These are phyloP conservation scores for Riparia riparia DNA, from an alignment of 2,113 vertebrate species.

Conservation along the genomic window DNA sequence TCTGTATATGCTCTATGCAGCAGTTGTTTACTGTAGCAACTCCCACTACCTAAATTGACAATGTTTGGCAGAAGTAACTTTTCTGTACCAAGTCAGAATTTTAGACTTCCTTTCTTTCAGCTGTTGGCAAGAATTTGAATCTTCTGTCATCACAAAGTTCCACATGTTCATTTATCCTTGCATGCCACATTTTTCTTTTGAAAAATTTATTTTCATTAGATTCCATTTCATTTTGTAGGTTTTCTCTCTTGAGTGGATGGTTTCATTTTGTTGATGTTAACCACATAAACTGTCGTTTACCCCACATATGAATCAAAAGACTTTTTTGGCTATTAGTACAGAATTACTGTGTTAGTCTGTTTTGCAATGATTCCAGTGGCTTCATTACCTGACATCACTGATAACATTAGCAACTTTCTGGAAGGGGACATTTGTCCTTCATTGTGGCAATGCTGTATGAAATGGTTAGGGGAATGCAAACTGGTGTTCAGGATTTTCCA, in stretches of 20 bases:
- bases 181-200: not conserved
- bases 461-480: not conserved
- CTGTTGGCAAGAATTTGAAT: not conserved
- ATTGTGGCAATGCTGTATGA: not conserved
- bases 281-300: not conserved
- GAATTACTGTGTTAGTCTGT: not conserved
- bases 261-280: not conserved
- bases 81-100: not conserved
- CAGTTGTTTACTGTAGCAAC: not conserved
- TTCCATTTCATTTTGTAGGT: not conserved
- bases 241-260: not conserved
- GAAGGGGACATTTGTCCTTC: not conserved
- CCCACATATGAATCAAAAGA: not conserved
- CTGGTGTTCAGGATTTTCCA: not conserved
- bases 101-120: not conserved
- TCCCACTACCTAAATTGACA: not conserved
- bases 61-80: slow-evolving; percentile 19
- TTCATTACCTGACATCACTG: not conserved
- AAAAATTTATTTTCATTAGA: not conserved
- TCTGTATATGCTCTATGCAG: not conserved
- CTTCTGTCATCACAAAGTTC: not conserved
- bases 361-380: not conserved
- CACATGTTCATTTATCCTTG: not conserved
- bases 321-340: not conserved
- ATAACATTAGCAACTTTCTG: not conserved